Evolutionary conservation across 2,888 invertebrate species (phyloP).

Genomic region (Xestia c-nigrum): DNA sequence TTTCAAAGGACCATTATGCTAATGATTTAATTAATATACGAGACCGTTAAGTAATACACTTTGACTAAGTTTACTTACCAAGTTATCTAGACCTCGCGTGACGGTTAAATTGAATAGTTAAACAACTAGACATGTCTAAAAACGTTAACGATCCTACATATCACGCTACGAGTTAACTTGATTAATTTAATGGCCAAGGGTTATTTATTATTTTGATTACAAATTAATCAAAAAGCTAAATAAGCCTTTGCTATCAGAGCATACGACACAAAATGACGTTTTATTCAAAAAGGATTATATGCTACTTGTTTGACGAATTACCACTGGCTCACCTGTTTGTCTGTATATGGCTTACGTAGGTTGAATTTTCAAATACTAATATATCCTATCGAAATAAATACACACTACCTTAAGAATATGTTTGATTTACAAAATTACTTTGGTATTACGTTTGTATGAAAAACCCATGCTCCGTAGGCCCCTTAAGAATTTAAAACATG

Average conservation of each 20-base stretch:
- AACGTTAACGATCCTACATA: background rate
- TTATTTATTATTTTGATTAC: background rate
- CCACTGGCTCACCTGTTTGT: background rate
- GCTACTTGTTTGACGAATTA: background rate
- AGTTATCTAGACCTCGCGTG: conserved; percentile 23
- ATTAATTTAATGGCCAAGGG: background rate
- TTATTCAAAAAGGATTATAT: background rate
- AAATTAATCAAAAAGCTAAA: background rate
- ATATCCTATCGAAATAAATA: too few relatives aligned
- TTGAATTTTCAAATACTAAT: background rate
- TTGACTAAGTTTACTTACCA: background rate
- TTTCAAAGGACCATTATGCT: background rate
- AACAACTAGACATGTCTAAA: background rate
- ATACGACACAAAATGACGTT: background rate
- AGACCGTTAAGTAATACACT: background rate
- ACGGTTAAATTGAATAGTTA: background rate
- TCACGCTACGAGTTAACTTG: background rate
- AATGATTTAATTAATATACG: background rate
- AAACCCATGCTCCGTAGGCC: too few relatives aligned
- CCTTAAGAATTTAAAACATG: too few relatives aligned
- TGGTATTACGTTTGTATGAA: too few relatives aligned
- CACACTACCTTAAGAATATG: too few relatives aligned
- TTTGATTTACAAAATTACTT: too few relatives aligned
- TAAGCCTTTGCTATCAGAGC: background rate
- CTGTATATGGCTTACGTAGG: background rate